A percentile compares a stretch with the other conserved stretches of the same genome.
Evolutionary conservation across 2,888 invertebrate genomes (phyloP).

Genomic region (Nudaria mundana): DNA sequence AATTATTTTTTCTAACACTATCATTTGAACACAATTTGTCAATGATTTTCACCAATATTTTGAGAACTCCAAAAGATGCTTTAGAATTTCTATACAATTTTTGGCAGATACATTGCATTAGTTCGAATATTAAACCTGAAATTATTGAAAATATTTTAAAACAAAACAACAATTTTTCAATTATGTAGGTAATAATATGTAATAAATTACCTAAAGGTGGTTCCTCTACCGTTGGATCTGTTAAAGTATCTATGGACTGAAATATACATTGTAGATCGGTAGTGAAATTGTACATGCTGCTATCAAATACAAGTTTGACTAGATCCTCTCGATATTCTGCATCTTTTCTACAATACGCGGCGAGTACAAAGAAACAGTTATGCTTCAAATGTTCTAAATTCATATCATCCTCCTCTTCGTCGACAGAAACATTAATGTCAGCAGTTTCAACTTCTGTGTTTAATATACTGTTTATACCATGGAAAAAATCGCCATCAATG

Average conservation of each 20-base stretch:
- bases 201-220: conserved; percentile 53
- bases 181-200: not conserved
- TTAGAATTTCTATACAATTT: conserved; percentile 59
- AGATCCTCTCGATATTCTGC: conserved; percentile 56
- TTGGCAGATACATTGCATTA: conserved; percentile 66
- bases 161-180: not conserved
- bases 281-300: conserved; percentile 54
- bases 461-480: conserved; percentile 53
- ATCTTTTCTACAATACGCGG: conserved; percentile 57
- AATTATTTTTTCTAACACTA: conserved; percentile 57
- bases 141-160: not conserved
- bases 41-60: conserved; percentile 52
- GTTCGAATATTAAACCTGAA: conserved; percentile 57
- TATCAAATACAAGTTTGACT: conserved; percentile 57
- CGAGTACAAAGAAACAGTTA: conserved; percentile 53
- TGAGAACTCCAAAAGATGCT: conserved; percentile 52
- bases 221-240: conserved; percentile 40
- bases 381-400: conserved; percentile 51
- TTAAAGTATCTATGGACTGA: conserved; percentile 53
- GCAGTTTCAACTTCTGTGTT: conserved; percentile 41
- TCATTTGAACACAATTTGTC: conserved; percentile 52
- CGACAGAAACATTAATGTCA: conserved; percentile 45
- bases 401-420: conserved; percentile 55
- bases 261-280: conserved; percentile 54
- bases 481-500: conserved; percentile 54